These are phyloP conservation scores for Rhyacophila brunnea DNA, from an alignment of 1,140 invertebrate genomes.

Conservation along the genomic window DNA sequence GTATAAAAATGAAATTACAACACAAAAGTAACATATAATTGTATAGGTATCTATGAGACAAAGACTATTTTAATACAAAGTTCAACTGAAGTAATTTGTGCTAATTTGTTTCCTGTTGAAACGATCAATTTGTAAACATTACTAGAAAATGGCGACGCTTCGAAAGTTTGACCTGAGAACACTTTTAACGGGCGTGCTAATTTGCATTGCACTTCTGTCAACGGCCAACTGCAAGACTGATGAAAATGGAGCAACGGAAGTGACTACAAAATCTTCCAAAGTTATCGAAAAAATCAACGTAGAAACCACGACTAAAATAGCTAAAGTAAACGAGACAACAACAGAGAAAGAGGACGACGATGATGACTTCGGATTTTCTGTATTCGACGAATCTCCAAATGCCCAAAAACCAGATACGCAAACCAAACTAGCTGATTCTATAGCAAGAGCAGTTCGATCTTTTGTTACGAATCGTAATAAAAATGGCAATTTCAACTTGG, in stretches of 20 bases:
- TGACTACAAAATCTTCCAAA: background rate
- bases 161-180: too few species aligned
- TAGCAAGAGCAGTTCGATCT: conserved; percentile 15
- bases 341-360: conserved; percentile 22
- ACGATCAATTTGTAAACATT: too few species aligned
- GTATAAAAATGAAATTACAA: too few species aligned
- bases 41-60: too few species aligned
- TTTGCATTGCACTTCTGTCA: too few species aligned
- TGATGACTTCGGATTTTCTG: conserved; percentile 23
- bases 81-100: too few species aligned
- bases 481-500: conserved; percentile 12
- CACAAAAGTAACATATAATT: too few species aligned
- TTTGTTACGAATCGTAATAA: conserved; percentile 14
- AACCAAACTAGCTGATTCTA: conserved; percentile 17
- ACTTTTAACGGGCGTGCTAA: too few species aligned
- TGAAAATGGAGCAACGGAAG: background rate
- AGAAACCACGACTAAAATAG: conserved; percentile 6
- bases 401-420: conserved; percentile 14
- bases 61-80: too few species aligned
- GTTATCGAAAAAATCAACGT: background rate
- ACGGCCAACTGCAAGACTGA: background rate
- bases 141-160: too few species aligned
- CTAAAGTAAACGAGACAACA: background rate
- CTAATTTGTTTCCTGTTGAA: too few species aligned
- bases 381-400: conserved; percentile 21